Percentiles rank a stretch among this genome's conserved stretches.
Conservation (phyloP, 2,888 invertebrate genomes). For the Nemoura dubitans region DNA sequence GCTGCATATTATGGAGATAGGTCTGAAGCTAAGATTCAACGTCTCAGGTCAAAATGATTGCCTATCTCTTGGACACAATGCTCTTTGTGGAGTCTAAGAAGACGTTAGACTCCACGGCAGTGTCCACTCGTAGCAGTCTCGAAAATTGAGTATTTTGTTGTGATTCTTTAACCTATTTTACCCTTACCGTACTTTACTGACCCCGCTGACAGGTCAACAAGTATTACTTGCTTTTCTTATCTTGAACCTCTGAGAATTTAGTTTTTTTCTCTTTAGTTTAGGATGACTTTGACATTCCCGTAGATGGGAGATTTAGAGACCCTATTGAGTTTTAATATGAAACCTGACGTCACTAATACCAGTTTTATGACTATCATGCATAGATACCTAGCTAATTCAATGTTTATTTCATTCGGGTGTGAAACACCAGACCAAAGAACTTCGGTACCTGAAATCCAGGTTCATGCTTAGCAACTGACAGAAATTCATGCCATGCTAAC, state of each 20-base stretch:
- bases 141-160: background rate
- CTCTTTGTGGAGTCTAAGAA: background rate
- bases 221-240: background rate
- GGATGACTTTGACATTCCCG: background rate
- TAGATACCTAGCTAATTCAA: no score
- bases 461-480: no score
- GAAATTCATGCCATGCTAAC: no score
- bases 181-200: background rate
- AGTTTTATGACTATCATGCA: no score
- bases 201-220: background rate
- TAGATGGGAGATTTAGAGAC: no score
- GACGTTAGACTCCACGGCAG: background rate
- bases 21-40: background rate
- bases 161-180: background rate
- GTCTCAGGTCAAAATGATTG: background rate
- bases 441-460: no score
- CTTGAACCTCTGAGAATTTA: background rate
- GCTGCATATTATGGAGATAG: no score
- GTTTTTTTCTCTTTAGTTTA: background rate
- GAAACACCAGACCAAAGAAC: no score
- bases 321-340: no score
- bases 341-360: no score
- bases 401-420: no score
- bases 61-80: background rate
- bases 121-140: background rate